Conservation (phyloP, 2,113 vertebrate genomes). For the Amphiprion ocellaris region DNA sequence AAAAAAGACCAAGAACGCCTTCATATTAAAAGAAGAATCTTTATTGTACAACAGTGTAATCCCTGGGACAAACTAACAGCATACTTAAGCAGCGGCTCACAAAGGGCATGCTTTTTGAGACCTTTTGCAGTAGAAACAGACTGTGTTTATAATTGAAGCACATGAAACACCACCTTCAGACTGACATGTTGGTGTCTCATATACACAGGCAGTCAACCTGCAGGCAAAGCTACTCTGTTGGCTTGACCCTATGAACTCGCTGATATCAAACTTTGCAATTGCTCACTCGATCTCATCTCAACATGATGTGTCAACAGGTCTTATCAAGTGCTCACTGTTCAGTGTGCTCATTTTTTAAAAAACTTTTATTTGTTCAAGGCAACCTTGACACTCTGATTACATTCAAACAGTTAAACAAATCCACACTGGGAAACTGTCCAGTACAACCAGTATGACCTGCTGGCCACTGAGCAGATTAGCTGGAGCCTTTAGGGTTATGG, state of each 20-base stretch:
- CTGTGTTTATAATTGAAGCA: constrained; percentile 15
- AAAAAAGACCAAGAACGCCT: background rate
- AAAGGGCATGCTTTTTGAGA: constrained; percentile 6
- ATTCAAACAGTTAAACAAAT: background rate
- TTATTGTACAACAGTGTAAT: background rate
- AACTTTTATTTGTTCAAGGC: background rate
- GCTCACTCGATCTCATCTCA: too few species aligned
- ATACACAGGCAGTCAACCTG: too few species aligned
- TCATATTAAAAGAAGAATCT: background rate
- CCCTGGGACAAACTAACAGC: background rate
- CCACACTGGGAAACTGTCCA: background rate
- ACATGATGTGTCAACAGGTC: background rate
- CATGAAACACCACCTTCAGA: constrained; percentile 12
- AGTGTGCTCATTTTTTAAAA: background rate
- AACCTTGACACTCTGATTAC: background rate
- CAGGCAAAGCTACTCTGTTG: background rate
- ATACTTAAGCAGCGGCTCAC: background rate
- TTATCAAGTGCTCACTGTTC: background rate
- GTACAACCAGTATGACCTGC: background rate
- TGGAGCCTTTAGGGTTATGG: background rate
- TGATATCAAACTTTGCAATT: background rate
- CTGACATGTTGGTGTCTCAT: background rate
- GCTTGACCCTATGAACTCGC: background rate
- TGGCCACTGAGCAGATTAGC: background rate
- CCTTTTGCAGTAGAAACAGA: background rate